These are phyloP conservation scores for Dascyllus trimaculatus DNA, from an alignment of 2,113 vertebrate species.

Conservation along the genomic window DNA sequence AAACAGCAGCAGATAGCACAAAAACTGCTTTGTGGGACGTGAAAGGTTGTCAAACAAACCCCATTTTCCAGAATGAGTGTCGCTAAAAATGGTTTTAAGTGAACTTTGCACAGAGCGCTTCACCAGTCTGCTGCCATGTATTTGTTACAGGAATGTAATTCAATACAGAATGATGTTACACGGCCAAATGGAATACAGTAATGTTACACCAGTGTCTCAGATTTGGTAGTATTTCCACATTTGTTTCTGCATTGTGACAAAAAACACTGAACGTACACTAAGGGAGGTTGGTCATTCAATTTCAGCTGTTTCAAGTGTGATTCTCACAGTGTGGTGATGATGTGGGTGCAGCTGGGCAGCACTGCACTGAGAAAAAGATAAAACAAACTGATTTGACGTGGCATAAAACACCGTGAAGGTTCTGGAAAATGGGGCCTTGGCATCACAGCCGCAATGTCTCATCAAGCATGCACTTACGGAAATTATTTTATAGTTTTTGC, in stretches of 20 bases:
- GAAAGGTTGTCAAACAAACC: constrained; percentile 18
- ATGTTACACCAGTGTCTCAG: background rate
- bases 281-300: background rate
- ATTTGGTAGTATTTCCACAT: background rate
- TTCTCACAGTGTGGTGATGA: background rate
- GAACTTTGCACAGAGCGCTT: background rate
- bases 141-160: constrained; percentile 5
- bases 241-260: too few species aligned
- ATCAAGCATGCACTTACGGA: background rate
- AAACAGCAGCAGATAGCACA: background rate
- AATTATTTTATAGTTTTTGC: background rate
- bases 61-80: constrained; percentile 20
- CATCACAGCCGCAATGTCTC: background rate
- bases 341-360: background rate
- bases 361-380: background rate
- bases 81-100: background rate
- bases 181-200: background rate
- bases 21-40: background rate
- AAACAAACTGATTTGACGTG: too few species aligned
- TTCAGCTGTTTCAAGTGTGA: background rate
- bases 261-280: too few species aligned
- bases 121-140: background rate
- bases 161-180: background rate
- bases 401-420: background rate
- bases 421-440: constrained; percentile 48